Base-by-base conservation (phyloP, 2,888 invertebrate genomes). In the Thymelicus sylvestris region DNA sequence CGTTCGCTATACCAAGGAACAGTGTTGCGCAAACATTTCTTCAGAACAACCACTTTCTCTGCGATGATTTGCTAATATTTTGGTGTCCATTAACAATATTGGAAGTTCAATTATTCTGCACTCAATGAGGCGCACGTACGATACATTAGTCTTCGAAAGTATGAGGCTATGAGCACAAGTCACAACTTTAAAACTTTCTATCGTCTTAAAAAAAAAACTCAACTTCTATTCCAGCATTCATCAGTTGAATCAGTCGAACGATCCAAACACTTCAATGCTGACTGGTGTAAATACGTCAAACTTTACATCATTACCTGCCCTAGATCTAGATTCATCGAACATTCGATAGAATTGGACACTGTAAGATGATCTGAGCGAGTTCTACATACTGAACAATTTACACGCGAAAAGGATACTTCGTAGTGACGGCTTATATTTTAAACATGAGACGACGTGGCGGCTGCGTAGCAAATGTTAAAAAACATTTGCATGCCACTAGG, bases 291-390 rank as follows among this genome's bases (percentile, higher is more conserved):
- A 50, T 55, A 39, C 52, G 70, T 66, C 70, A 61, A 61, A 66
- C 61, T 71, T 71, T 66, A 61, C 66, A 71, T 66, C 52, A 69
- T 48, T 63, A 64, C 50, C 57, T 61, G 66, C 61, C 66, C 70
- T 61, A 71, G 66, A 71, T 70, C 70, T 70, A 70, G 65, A 65
- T 70, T 71, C 61, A 59, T 61, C 59, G 52, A 60, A 66, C 65
- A 66, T 71, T 71, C 52, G 61, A 71, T 71, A 65, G 65, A 71
- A 66, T 71, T 71, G 52, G 66, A 71, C 70, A 71, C 61, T 12
- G 70, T 71, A 71, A 71, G 61, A 52, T 47, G 70, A 71, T 65
- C 70, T 61, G 15, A 24, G 41, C 60, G 15, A 24, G 41, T 66
- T 71, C 60, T 44, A 70, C 70, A 71, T n/a, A 66, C 44, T 55